Evolutionary conservation across 1,140 invertebrate species (phyloP), one percentile per base, ranked within the genome.

Genomic region (Zeugodacus cucurbitae): DNA sequence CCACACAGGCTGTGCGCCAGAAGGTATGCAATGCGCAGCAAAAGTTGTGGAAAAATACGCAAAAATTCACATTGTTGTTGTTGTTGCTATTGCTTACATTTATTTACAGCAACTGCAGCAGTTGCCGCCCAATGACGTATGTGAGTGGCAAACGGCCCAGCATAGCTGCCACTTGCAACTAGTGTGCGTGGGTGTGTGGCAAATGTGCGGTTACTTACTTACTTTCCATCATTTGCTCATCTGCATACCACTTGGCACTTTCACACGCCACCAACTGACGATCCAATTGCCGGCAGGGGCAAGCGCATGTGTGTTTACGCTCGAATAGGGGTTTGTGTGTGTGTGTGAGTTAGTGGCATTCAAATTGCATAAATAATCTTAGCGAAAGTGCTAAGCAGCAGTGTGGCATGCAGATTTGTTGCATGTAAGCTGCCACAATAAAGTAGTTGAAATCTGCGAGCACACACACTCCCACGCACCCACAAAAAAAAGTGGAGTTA

Each of bases 281-380:
- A 86, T 26, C 48, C 57, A 57, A 26, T 86, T 86, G 82, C 82
- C 14, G 26, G 26, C 41, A 22, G 32, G 14, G 1, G 22, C n/a
- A n/a, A n/a, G n/a, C 11, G 17, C 48, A 20, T 54, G 48, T 8
- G 7, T 44, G 41, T n/a, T n/a, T n/a, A n/a, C n/a, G n/a, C n/a
- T n/a, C n/a, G n/a, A n/a, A n/a, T n/a, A n/a, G n/a, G n/a, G n/a
- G n/a, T n/a, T n/a, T 20, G 48, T 5, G 14, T 54, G 48, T 54
- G 11, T 54, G 87, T 64, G 22, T 70, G 58, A 37, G 87, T 44
- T 87, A 14, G 41, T 82, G 74, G 74, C 41, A 82, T 82, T 44
- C 74, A 54, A 82, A 82, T 82, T 82, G 74, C 74, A 82, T 54
- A 82, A 82, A 82, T 82, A 82, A 82, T 82, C 41, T 82, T 82